phyloP scores from a whole-genome alignment of 2,113 vertebrate species.

The Nerophis ophidion region DNA sequence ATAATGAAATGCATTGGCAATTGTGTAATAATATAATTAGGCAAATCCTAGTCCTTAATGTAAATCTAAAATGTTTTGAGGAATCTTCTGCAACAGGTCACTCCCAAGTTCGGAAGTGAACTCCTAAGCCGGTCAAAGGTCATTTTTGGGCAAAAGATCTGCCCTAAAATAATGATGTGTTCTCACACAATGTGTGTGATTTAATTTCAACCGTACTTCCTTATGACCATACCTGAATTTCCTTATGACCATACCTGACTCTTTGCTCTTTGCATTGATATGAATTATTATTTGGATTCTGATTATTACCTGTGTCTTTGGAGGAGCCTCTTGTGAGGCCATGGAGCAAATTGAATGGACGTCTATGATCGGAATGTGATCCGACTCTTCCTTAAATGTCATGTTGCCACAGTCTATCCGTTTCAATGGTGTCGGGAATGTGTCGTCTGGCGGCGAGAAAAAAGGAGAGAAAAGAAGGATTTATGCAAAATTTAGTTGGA shows the following conservation, averaged over 20 bases:
- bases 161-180: too few relatives aligned
- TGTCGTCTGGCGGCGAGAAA: constrained; percentile 34
- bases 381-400: constrained; percentile 66
- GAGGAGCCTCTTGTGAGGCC: constrained; percentile 29
- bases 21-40: too few relatives aligned
- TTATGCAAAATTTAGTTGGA: not conserved
- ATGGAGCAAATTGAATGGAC: constrained; percentile 71
- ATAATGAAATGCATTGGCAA: too few relatives aligned
- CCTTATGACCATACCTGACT: not conserved
- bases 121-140: too few relatives aligned
- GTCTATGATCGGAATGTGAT: constrained; percentile 67
- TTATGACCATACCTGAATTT: not conserved
- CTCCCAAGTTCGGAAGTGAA: too few relatives aligned
- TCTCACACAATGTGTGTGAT: not conserved
- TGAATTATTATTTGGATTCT: not conserved
- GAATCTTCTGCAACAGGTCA: too few relatives aligned
- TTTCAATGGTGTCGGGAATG: constrained; percentile 24
- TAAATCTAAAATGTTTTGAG: too few relatives aligned
- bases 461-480: constrained; percentile 8
- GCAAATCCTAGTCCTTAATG: too few relatives aligned
- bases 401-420: constrained; percentile 14
- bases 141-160: too few relatives aligned
- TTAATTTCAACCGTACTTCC: not conserved
- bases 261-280: not conserved
- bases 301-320: constrained; percentile 47